These are phyloP conservation scores for Strigops habroptila DNA, from an alignment of 2,113 vertebrate species.

Conservation along the genomic window DNA sequence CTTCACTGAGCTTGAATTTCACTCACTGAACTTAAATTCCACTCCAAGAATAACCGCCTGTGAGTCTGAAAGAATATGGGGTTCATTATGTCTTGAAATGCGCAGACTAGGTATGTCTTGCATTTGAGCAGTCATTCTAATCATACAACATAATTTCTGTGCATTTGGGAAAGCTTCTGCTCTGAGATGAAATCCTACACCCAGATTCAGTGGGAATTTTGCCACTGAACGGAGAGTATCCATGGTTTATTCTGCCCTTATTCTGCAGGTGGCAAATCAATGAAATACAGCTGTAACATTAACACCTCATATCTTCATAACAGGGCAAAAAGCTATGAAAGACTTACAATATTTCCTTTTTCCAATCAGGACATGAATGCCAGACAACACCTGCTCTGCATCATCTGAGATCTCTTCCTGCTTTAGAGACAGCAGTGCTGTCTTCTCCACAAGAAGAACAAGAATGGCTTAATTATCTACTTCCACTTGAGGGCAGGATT, in stretches of 20 bases:
- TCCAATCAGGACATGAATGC: not conserved
- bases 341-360: not conserved
- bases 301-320: not conserved
- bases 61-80: not conserved
- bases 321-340: not conserved
- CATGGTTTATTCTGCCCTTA: not conserved
- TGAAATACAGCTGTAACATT: not conserved
- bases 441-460: not conserved
- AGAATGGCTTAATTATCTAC: not conserved
- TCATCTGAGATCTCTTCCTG: not conserved
- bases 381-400: not conserved
- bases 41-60: constrained; percentile 2
- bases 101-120: too few relatives aligned
- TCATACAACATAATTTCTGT: not conserved
- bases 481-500: not conserved
- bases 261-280: not conserved
- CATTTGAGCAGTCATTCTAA: not conserved
- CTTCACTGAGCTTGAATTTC: constrained; percentile 41
- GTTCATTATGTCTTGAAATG: not conserved
- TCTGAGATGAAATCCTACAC: not conserved
- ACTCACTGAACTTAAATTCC: constrained; percentile 48
- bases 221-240: not conserved
- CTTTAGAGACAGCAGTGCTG: not conserved
- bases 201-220: not conserved
- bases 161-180: not conserved